Evolutionary conservation across 30 jellyfish, hydroid and myxozoan genomes (phyloP), one percentile per base, ranked within the genome.

Genomic region (Chrysaora quinquecirrha): DNA sequence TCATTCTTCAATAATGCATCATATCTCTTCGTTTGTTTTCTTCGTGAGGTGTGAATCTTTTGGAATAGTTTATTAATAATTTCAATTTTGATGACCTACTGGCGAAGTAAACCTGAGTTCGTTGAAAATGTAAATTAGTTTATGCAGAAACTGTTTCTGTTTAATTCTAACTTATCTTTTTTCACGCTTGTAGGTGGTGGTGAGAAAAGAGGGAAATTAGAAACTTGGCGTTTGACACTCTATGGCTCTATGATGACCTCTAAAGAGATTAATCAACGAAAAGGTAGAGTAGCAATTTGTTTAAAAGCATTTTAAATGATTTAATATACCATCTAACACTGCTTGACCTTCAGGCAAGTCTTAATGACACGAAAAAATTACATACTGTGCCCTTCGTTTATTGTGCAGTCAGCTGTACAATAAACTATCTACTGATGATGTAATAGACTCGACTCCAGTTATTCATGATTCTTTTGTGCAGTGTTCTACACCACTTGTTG

Each of bases 241-340:
- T 93, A 93, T 93, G 98, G 98, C 1, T 93, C 98, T 21, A 72
- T 96, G 19, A 54, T 87, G 85, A 87, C 97, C 1, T 71, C 75
- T 3, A 52, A 70, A 58, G 97, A 93, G 34, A 93, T 93, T 34
- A 65, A 69, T 14, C 87, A 86, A 31, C 76, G 98, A 76, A 87
- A 80, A 62, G 76, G 90, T 97, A 43, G 58, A 43, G 16, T 16
- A 16, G 58, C 9, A 43, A 43, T 9, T 43, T 9, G 16, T 6
- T 43, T 16, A 43, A 43, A 43, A 43, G 16, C 12, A 23, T 34
- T 71, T 22, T 3, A 46, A 24, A 22, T 1, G 20, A 43, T 11
- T n/a, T 32, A 67, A 30, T 22, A 30, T 3, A 24, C 30, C 24
- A 20, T 23, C 4, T 43, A 43, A 6, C 16, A 43, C 58, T 43